Percentiles rank a stretch among this genome's conserved stretches.
Evolutionary conservation across 2,888 invertebrate species (phyloP).

Genomic region (Drosophila stalkeri): DNA sequence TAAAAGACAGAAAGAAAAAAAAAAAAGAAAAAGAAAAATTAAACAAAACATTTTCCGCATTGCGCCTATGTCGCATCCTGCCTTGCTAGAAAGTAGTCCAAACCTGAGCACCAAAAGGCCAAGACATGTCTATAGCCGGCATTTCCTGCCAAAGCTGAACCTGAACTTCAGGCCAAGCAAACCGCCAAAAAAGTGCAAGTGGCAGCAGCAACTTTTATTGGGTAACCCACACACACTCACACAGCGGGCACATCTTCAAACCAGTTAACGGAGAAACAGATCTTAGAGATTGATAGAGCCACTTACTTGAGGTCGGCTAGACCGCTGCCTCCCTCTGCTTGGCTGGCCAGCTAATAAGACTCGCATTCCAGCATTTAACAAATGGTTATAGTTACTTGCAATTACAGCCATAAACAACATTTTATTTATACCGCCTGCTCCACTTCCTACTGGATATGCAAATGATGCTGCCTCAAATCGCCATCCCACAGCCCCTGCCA

Average conservation of each 20-base stretch:
- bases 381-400: slow-evolving; percentile 57
- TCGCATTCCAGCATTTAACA: slow-evolving; percentile 20
- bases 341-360: slow-evolving; percentile 29
- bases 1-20: slow-evolving; percentile 1
- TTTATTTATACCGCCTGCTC: slow-evolving; percentile 74
- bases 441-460: slow-evolving; percentile 78
- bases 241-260: slow-evolving; percentile 32
- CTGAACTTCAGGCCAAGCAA: slow-evolving; percentile 78
- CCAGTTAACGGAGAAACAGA: slow-evolving; percentile 41
- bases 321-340: slow-evolving; percentile 14
- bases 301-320: slow-evolving; percentile 4
- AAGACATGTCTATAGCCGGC: slow-evolving; percentile 31
- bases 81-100: slow-evolving; percentile 77
- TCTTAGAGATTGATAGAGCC: slow-evolving; percentile 40
- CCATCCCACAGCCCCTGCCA: slow-evolving; percentile 8
- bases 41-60: slow-evolving; percentile 58
- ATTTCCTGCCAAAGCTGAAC: slow-evolving; percentile 82
- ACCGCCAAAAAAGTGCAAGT: slow-evolving; percentile 56
- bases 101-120: slow-evolving; percentile 59
- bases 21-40: slow-evolving; percentile 13
- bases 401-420: slow-evolving; percentile 74
- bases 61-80: slow-evolving; percentile 61
- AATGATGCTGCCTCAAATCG: slow-evolving; percentile 54
- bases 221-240: slow-evolving; percentile 38
- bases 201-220: slow-evolving; percentile 45